Evolutionary conservation across 2,797 vertebrate genomes (phyloP).

Genomic region (Argya squamiceps): DNA sequence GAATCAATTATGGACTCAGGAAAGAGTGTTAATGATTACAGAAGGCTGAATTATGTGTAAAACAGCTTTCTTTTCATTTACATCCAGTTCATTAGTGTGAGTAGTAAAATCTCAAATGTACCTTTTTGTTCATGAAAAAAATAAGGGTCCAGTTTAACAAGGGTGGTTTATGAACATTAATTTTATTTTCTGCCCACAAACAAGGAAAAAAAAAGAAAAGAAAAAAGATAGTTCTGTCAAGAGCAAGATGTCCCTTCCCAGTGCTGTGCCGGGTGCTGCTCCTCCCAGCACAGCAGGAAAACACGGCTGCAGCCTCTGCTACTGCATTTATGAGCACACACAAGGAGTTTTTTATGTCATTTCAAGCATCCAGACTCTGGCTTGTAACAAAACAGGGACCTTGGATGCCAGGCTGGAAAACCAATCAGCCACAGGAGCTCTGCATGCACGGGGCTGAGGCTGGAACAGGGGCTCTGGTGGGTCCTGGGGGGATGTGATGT

Average conservation of each 20-base stretch:
- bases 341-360: not conserved
- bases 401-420: not conserved
- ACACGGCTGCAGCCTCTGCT: not conserved
- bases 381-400: not conserved
- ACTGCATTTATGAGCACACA: not conserved
- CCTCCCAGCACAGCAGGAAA: not conserved
- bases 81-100: not conserved
- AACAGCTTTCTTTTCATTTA: not conserved
- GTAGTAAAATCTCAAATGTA: not conserved
- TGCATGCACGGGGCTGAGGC: not conserved
- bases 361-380: not conserved
- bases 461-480: fast-evolving
- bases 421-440: fast-evolving
- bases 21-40: not conserved
- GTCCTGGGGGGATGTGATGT: not conserved
- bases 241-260: not conserved
- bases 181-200: not conserved
- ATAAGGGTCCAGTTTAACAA: not conserved
- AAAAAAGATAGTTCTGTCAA: not conserved
- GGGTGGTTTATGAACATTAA: not conserved
- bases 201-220: fast-evolving
- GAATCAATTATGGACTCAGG: not conserved
- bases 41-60: not conserved
- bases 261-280: not conserved
- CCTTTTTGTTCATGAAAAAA: not conserved